Base-by-base conservation (phyloP, 2,113 vertebrate genomes). In the Tachycineta bicolor region DNA sequence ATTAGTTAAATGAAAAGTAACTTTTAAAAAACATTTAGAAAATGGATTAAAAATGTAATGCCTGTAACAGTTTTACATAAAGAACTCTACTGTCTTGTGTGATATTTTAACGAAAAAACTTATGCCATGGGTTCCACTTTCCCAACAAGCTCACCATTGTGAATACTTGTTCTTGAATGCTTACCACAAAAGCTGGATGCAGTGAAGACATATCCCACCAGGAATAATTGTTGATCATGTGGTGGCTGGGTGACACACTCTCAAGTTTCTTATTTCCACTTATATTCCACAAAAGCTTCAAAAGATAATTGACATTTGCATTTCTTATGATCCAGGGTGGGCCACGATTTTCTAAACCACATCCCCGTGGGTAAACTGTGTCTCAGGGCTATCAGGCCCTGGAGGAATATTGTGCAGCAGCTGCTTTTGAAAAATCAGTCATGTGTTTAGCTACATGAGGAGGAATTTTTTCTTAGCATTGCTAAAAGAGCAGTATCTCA, bases 1-100 rank as follows among this genome's bases (percentile, higher is more conserved):
- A 26, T 76, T 86, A 83, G 76, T 90, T 80, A 46, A 55, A 60
- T 73, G 17, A 6, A 93, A 89, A 94, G 87, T 31, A 92, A 86
- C 56, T 87, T 94, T 63, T 86, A 12, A 28, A 94, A 94, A 95
- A 87, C 34, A 60, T 65, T 73, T 88, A 89, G 79, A 92, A 97
- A 92, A 79, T 47, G 6, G 63, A 74, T 94, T 83, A 43, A 78
- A 89, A 93, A 47, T 19, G 44, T 50, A 63, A 37, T 24, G 4
- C 41, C 39, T 49, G 9, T 65, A 75, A 79, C 16, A 43, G 9
- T 49, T 47, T 84, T 26, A 37, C 12, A 52, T 17, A 55, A 74
- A 37, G 43, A 82, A 59, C 84, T 46, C 25, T 59, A 85, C 4
- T 1, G 0, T 60, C 65, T 41, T 60, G 4, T 12, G 73, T 64